These are phyloP conservation scores for Cinclus cinclus DNA, from an alignment of 2,113 vertebrate genomes.

Conservation along the genomic window DNA sequence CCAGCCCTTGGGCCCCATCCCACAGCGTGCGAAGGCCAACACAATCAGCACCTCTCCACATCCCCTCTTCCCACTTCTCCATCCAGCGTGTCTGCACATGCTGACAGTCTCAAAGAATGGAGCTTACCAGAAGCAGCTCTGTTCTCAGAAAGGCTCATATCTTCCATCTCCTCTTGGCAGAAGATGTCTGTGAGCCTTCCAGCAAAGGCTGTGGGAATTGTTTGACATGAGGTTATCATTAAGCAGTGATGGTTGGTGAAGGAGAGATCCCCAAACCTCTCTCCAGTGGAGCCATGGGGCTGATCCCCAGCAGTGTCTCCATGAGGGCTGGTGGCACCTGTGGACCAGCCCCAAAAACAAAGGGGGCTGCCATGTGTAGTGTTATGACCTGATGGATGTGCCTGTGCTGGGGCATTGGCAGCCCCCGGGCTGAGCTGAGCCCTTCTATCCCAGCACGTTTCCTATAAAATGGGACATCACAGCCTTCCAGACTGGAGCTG, in stretches of 20 bases:
- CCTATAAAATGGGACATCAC: neutral
- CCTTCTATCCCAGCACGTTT: neutral
- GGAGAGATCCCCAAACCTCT: neutral
- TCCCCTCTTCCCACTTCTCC: neutral
- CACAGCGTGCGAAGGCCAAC: rapidly evolving
- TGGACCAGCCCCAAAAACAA: neutral
- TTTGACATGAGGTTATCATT: neutral
- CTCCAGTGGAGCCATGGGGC: neutral
- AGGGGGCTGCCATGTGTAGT: neutral
- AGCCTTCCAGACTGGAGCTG: neutral
- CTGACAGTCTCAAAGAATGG: neutral
- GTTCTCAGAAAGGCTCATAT: neutral
- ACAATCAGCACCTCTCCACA: neutral
- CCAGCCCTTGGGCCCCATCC: neutral
- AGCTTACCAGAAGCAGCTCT: neutral
- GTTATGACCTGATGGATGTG: neutral
- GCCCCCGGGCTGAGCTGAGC: neutral
- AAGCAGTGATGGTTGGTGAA: rapidly evolving
- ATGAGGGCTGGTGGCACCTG: neutral
- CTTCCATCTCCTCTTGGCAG: neutral
- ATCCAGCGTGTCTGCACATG: neutral
- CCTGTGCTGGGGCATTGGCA: neutral
- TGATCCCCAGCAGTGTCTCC: neutral
- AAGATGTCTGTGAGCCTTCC: neutral
- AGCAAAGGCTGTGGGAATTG: rapidly evolving